Conservation (phyloP, 2,113 vertebrate species). For the Thamnaconus septentrionalis region DNA sequence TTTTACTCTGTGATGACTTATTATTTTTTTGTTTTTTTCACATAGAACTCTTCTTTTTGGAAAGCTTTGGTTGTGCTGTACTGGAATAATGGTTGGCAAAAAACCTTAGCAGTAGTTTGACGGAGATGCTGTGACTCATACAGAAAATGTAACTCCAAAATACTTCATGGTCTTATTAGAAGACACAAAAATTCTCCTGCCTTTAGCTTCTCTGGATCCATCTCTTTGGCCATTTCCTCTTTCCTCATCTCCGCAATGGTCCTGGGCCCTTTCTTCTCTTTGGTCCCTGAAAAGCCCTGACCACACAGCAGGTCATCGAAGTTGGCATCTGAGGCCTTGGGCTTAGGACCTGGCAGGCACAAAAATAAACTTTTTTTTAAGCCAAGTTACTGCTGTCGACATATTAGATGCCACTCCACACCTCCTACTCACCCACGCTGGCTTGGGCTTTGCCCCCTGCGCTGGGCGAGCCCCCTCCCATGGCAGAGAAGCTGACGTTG, state of each 20-base stretch:
- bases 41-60: slow-evolving; percentile 14
- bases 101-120: slow-evolving; percentile 1
- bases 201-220: slow-evolving; percentile 98
- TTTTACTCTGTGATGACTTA: slow-evolving; percentile 25
- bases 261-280: slow-evolving; percentile 92
- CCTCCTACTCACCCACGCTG: slow-evolving; percentile 77
- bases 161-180: neutral
- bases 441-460: slow-evolving; percentile 80
- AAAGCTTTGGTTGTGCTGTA: slow-evolving; percentile 14
- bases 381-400: neutral
- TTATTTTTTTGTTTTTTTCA: slow-evolving; percentile 5
- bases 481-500: slow-evolving; percentile 88
- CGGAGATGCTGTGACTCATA: slow-evolving; percentile 11
- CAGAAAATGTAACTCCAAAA: slow-evolving; percentile 2
- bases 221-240: slow-evolving; percentile 98
- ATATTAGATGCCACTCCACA: neutral
- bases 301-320: slow-evolving; percentile 95
- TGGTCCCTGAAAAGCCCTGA: slow-evolving; percentile 93
- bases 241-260: slow-evolving; percentile 99
- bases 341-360: slow-evolving; percentile 82
- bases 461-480: slow-evolving; percentile 77
- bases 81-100: slow-evolving; percentile 4
- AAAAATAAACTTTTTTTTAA: neutral
- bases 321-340: slow-evolving; percentile 82
- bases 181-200: slow-evolving; percentile 58